phyloP scores from a whole-genome alignment of 1,140 invertebrate genomes.

The Dreissena polymorpha region DNA sequence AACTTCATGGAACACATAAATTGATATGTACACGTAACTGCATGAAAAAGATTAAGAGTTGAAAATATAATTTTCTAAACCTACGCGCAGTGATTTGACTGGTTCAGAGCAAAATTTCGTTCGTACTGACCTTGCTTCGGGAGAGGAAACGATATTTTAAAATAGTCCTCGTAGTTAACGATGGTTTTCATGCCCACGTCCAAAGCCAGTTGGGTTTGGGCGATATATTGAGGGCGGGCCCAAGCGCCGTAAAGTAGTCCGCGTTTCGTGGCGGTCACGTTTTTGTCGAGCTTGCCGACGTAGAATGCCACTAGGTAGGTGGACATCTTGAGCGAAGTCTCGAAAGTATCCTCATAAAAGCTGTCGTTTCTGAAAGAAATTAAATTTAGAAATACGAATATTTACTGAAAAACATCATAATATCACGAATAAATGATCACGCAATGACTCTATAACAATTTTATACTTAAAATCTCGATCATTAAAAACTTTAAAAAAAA shows the following conservation, averaged over 20 bases:
- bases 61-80: too few relatives aligned
- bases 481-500: too few relatives aligned
- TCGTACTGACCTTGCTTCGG: constrained; percentile 67
- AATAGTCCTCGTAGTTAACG: constrained; percentile 76
- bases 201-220: constrained; percentile 59
- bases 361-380: constrained; percentile 54
- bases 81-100: too few relatives aligned
- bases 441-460: too few relatives aligned
- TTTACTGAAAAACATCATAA: too few relatives aligned
- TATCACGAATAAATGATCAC: too few relatives aligned
- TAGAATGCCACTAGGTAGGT: constrained; percentile 80
- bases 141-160: constrained; percentile 65
- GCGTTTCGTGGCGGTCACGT: constrained; percentile 49
- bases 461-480: too few relatives aligned
- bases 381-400: too few relatives aligned
- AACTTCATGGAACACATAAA: too few relatives aligned
- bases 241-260: constrained; percentile 62
- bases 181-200: constrained; percentile 64
- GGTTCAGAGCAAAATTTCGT: too few relatives aligned
- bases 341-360: constrained; percentile 65
- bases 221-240: constrained; percentile 58
- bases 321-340: constrained; percentile 77
- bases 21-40: too few relatives aligned
- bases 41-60: too few relatives aligned
- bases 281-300: constrained; percentile 78